phyloP scores from a whole-genome alignment of 2,888 invertebrate species.

The Trisateles emortualis region DNA sequence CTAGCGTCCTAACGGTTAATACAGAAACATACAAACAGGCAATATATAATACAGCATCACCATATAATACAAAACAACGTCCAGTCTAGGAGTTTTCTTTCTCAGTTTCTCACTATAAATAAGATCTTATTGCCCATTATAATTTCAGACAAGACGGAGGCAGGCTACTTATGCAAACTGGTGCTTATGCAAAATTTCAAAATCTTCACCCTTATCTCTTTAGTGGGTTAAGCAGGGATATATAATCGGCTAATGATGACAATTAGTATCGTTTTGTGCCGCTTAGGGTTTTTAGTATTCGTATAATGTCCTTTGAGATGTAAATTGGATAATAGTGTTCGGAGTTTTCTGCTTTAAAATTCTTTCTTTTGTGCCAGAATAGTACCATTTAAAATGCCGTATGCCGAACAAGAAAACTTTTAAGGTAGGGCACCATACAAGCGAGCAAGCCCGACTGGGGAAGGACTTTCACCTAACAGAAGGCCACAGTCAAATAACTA shows the following conservation, averaged over 20 bases:
- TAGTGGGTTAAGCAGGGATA: slow-evolving; percentile 17
- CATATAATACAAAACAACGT: neutral
- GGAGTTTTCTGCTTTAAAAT: neutral
- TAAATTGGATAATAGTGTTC: neutral
- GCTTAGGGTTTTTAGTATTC: neutral
- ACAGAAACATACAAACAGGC: neutral
- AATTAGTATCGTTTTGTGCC: slow-evolving; percentile 1
- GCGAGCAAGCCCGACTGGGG: no score
- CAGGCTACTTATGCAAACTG: slow-evolving; percentile 45
- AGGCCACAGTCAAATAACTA: no score
- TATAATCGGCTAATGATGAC: slow-evolving; percentile 4
- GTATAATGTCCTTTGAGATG: neutral
- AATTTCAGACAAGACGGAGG: slow-evolving; percentile 31
- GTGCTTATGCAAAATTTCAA: slow-evolving; percentile 41
- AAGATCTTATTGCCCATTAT: slow-evolving; percentile 36
- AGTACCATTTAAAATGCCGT: no score
- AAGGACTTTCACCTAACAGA: no score
- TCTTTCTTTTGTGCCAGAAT: neutral
- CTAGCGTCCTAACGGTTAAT: no score
- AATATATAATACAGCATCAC: neutral
- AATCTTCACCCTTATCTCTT: slow-evolving; percentile 30
- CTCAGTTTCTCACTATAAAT: slow-evolving; percentile 34
- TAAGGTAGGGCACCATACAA: no score
- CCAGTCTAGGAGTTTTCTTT: slow-evolving; percentile 7
- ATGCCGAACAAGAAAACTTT: no score